Evolutionary conservation across 2,797 vertebrate genomes (phyloP).

Genomic region (Taenioides sp.): DNA sequence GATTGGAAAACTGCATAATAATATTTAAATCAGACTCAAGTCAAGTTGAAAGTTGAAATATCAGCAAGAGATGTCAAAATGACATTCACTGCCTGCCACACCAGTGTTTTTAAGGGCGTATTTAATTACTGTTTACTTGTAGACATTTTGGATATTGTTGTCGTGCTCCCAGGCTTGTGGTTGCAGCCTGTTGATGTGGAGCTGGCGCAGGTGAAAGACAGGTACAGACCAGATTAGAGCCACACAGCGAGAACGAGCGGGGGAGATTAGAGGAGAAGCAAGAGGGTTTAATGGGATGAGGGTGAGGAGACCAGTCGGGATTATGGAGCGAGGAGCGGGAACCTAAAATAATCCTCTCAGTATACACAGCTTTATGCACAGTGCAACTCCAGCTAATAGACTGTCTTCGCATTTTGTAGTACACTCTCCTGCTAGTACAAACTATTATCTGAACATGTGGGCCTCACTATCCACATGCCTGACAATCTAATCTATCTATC

Average conservation of each 20-base stretch:
- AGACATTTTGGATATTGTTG: background rate
- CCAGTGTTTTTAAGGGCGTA: background rate
- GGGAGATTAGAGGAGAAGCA: constrained; percentile 76
- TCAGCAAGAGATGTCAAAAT: background rate
- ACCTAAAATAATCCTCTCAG: constrained; percentile 81
- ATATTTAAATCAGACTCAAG: background rate
- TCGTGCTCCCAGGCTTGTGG: background rate
- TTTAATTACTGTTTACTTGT: constrained; percentile 2
- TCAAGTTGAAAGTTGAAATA: background rate
- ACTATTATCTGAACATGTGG: constrained; percentile 5
- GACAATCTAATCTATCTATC: constrained; percentile 21
- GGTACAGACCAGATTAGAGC: constrained; percentile 74
- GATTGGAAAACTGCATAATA: background rate
- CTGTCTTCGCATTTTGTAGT: constrained; percentile 25
- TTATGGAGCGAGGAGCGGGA: constrained; percentile 75
- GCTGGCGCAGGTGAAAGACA: constrained; percentile 54
- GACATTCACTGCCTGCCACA: background rate
- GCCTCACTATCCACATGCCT: background rate
- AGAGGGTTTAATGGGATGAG: constrained; percentile 76
- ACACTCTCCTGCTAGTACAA: constrained; percentile 23
- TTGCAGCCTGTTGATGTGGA: constrained; percentile 61
- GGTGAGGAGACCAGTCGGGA: constrained; percentile 73
- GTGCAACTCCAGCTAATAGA: constrained; percentile 42
- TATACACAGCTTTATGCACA: constrained; percentile 61
- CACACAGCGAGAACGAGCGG: constrained; percentile 47